Conservation (phyloP, 1,140 invertebrate genomes). For the Bombus affinis region DNA sequence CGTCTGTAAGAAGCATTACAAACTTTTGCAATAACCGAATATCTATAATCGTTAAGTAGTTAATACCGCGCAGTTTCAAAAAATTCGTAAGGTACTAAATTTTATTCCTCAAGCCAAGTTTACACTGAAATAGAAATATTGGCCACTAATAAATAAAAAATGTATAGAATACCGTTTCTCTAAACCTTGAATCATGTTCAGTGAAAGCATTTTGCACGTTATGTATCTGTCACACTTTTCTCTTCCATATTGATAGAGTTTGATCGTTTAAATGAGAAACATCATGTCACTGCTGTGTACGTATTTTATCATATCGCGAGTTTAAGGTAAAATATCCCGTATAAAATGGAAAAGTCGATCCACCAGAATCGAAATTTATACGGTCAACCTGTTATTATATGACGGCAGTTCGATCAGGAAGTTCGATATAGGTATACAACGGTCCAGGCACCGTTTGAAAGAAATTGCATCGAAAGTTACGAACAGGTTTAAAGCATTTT, state of each 20-base stretch:
- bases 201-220: not conserved
- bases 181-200: not conserved
- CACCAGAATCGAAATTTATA: not conserved
- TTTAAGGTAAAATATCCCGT: not conserved
- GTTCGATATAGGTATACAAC: not conserved
- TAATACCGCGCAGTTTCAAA: not conserved
- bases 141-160: not conserved
- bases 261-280: not conserved
- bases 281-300: not conserved
- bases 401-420: not conserved
- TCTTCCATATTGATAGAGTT: not conserved
- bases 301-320: not conserved
- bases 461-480: constrained; percentile 25
- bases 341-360: not conserved
- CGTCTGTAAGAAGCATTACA: not conserved
- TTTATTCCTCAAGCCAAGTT: not conserved
- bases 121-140: not conserved
- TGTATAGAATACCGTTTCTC: not conserved
- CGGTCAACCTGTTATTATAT: not conserved
- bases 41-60: not conserved
- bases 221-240: not conserved
- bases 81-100: not conserved
- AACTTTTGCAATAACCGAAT: not conserved
- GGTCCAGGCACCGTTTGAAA: not conserved
- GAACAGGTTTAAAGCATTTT: not conserved